Conservation (phyloP, 2,797 vertebrate genomes). For the Sternotherus odoratus region DNA sequence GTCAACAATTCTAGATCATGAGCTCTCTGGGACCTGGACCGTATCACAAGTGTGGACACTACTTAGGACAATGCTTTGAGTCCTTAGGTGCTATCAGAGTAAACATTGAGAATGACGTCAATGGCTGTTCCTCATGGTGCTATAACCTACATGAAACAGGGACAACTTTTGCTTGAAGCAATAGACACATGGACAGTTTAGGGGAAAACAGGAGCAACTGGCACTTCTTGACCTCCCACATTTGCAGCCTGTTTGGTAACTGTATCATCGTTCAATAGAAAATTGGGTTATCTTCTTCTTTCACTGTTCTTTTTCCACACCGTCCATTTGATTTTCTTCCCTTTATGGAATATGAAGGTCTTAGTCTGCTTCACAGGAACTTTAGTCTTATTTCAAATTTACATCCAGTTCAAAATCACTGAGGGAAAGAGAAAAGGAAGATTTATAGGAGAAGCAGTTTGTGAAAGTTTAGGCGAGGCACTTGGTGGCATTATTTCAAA, state of each 20-base stretch:
- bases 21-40: not conserved
- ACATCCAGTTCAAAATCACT: not conserved
- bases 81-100: not conserved
- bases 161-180: not conserved
- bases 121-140: not conserved
- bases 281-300: not conserved
- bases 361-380: not conserved
- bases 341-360: not conserved
- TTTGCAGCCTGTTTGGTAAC: not conserved
- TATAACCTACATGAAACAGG: not conserved
- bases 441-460: not conserved
- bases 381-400: not conserved
- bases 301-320: rapidly evolving
- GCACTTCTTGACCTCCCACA: not conserved
- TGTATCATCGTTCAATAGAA: not conserved
- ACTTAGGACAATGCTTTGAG: not conserved
- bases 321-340: not conserved
- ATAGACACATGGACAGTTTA: not conserved
- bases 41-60: not conserved
- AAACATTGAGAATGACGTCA: not conserved
- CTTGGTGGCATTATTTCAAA: not conserved
- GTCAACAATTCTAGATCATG: not conserved
- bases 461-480: not conserved
- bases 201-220: rapidly evolving
- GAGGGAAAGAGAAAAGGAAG: not conserved